Evolutionary conservation across 2,113 vertebrate genomes (phyloP), one percentile per base, ranked within the genome.

Genomic region (Glaucidium brasilianum): DNA sequence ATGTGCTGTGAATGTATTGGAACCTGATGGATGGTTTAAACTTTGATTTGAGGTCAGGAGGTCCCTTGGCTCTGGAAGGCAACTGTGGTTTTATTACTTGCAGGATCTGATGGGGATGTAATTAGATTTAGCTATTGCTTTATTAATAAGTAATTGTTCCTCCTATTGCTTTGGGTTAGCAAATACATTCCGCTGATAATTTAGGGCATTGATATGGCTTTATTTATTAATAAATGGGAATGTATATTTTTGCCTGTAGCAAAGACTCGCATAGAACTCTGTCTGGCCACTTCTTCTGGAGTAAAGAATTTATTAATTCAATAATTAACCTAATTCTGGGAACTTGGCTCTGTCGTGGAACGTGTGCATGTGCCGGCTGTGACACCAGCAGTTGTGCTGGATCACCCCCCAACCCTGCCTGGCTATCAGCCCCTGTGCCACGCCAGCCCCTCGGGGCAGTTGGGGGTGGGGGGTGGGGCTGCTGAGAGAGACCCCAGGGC

Each of bases 61-160:
- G 98, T 98, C 97, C 97, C 95, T 41, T 19, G 45, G 97, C 97
- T 97, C 97, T 84, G 97, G 83, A 92, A 97, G 97, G 97, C 97
- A 94, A 93, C 97, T 82, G 94, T 77, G 85, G 94, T 97, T 98
- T 98, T 98, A 98, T 98, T 97, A 96, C 97, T 97, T 68, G 92
- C 98, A 94, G 97, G 94, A 94, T 97, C 97, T 97, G 97, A 97
- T 97, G 97, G 98, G 97, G 96, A 96, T 98, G 98, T 98, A 98
- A 98, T 98, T 98, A 98, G 98, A 98, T 98, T 98, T 97, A 97
- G 98, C 97, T 94, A 96, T 97, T 97, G 97, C 97, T 98, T 98
- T 98, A 98, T 98, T 98, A 98, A 98, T 98, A 98, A 98, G 98
- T 98, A 96, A 98, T 98, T 92, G 68, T 95, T 95, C 97, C 97